phyloP scores from a whole-genome alignment of 2,113 vertebrate genomes.

The Spea bombifrons region DNA sequence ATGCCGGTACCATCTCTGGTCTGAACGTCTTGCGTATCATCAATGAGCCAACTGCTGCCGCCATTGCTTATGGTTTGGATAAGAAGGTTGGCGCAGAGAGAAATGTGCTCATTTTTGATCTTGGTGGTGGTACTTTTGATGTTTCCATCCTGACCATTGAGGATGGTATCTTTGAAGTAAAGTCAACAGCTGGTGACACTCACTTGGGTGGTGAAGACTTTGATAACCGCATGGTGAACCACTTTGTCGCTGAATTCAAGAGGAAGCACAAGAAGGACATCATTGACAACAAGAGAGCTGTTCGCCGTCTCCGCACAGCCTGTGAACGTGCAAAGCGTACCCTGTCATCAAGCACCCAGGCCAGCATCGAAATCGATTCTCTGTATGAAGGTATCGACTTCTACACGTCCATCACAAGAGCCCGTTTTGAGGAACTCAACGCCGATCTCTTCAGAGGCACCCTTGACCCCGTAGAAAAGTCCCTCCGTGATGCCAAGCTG shows the following conservation, averaged over 20 bases:
- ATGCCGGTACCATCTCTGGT: conserved; percentile 78
- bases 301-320: conserved; percentile 80
- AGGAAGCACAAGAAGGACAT: conserved; percentile 89
- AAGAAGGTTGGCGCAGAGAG: conserved; percentile 82
- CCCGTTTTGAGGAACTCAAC: conserved; percentile 80
- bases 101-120: conserved; percentile 89
- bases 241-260: conserved; percentile 86
- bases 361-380: conserved; percentile 86
- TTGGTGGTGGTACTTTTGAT: conserved; percentile 92
- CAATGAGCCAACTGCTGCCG: conserved; percentile 77
- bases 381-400: conserved; percentile 88
- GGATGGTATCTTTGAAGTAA: conserved; percentile 84
- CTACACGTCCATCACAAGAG: conserved; percentile 84
- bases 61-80: conserved; percentile 76
- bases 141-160: conserved; percentile 87
- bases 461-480: conserved; percentile 84
- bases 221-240: conserved; percentile 83
- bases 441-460: conserved; percentile 86
- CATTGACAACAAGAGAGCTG: conserved; percentile 80
- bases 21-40: conserved; percentile 75
- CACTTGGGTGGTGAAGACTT: conserved; percentile 86
- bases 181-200: conserved; percentile 82
- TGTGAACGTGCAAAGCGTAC: conserved; percentile 86
- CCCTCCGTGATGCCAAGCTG: conserved; percentile 79
- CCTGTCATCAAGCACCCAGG: conserved; percentile 81